A percentile compares a stretch with the other conserved stretches of the same genome.
These are phyloP conservation scores for Prunella fulvescens DNA, from an alignment of 2,113 vertebrate species.

Conservation along the genomic window DNA sequence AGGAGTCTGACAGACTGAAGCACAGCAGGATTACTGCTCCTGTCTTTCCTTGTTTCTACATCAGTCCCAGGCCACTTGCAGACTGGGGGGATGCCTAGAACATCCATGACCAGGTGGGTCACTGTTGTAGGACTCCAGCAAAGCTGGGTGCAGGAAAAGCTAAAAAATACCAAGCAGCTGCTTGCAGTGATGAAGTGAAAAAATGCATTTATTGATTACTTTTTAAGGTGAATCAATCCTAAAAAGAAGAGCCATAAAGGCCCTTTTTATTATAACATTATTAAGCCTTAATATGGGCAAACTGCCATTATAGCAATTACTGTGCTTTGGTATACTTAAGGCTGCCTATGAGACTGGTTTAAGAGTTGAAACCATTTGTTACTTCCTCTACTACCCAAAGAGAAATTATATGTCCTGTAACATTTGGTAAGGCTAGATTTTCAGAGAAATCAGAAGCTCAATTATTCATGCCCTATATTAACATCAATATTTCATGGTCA, in stretches of 20 bases:
- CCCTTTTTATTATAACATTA: background rate
- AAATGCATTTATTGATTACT: background rate
- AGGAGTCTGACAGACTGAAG: background rate
- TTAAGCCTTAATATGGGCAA: background rate
- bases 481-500: background rate
- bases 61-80: background rate
- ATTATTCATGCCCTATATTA: constrained; percentile 2
- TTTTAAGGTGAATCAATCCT: background rate
- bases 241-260: background rate
- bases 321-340: background rate
- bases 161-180: background rate
- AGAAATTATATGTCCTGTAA: background rate
- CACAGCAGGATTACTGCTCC: background rate
- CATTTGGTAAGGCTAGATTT: background rate
- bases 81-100: background rate
- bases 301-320: background rate
- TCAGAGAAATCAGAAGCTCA: background rate
- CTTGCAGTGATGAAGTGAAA: background rate
- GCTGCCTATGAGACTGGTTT: background rate
- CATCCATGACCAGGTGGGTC: background rate
- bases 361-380: background rate
- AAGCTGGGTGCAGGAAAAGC: background rate
- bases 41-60: background rate
- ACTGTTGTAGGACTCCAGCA: background rate
- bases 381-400: background rate